Percentiles rank a stretch among this genome's conserved stretches.
Conservation (phyloP, 2,113 vertebrate species). For the Hemibagrus wyckioides region DNA sequence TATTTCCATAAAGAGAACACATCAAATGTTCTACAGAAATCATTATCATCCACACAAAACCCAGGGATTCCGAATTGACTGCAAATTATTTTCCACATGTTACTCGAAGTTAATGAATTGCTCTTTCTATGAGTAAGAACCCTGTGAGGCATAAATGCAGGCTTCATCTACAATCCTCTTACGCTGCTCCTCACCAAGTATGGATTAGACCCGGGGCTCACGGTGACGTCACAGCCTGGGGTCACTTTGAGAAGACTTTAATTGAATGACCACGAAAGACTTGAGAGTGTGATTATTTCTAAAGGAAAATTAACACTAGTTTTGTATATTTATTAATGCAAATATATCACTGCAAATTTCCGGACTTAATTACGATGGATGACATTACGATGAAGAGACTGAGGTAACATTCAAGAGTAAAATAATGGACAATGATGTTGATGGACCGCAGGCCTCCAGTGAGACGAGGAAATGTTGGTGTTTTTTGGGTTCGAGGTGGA, state of each 20-base stretch:
- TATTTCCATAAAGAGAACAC: background rate
- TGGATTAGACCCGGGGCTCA: conserved; percentile 72
- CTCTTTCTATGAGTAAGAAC: conserved; percentile 44
- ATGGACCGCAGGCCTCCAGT: background rate
- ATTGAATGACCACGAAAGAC: conserved; percentile 62
- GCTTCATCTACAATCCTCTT: conserved; percentile 76
- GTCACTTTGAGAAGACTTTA: conserved; percentile 74
- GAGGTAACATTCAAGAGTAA: background rate
- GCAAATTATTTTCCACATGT: background rate
- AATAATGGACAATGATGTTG: background rate
- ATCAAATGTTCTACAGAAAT: too few relatives aligned
- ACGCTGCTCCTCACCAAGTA: conserved; percentile 68
- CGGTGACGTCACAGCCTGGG: conserved; percentile 63
- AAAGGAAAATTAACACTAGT: background rate
- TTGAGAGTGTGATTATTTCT: conserved; percentile 41
- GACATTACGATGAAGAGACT: background rate
- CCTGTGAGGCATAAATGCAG: conserved; percentile 54
- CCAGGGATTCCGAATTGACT: background rate
- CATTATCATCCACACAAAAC: background rate
- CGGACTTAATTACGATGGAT: background rate
- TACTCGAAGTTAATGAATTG: conserved; percentile 6
- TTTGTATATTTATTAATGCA: conserved; percentile 20
- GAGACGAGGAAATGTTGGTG: conserved; percentile 15
- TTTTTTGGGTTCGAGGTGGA: background rate
- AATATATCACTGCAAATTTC: conserved; percentile 14